A percentile compares a stretch with the other conserved stretches of the same genome.
phyloP scores from a whole-genome alignment of 2,888 invertebrate species.

The Alloplasta piceator region DNA sequence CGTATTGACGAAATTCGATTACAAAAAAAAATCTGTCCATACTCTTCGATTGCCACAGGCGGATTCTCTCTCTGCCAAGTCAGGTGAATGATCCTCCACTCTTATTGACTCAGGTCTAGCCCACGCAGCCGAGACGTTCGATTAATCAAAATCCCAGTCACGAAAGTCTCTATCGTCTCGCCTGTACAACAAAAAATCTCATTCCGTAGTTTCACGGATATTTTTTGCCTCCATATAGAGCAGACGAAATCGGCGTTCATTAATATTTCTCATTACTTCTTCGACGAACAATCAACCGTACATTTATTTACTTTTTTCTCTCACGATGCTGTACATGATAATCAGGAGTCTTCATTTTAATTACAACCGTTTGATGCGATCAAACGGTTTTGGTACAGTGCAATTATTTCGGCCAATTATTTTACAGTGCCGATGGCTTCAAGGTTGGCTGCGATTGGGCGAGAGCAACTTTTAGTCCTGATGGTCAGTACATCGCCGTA shows the following conservation, averaged over 20 bases:
- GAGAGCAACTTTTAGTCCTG: constrained; percentile 95
- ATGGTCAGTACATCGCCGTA: constrained; percentile 94
- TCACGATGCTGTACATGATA: not conserved
- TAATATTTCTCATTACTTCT: constrained; percentile 49
- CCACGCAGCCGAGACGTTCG: constrained; percentile 34
- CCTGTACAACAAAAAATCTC: constrained; percentile 10
- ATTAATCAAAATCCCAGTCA: constrained; percentile 57
- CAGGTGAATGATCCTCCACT: constrained; percentile 43
- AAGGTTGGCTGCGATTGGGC: constrained; percentile 98
- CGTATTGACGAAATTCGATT: constrained; percentile 61
- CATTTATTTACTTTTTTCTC: not conserved
- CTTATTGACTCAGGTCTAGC: not conserved
- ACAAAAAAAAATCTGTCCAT: constrained; percentile 40
- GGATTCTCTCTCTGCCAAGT: constrained; percentile 33
- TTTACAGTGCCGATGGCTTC: constrained; percentile 95
- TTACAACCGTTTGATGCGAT: too few species aligned
- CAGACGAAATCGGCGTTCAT: constrained; percentile 21
- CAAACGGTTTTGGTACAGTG: too few species aligned
- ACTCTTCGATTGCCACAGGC: constrained; percentile 51
- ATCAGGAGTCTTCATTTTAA: too few species aligned
- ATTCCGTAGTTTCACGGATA: constrained; percentile 31
- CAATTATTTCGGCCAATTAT: constrained; percentile 37
- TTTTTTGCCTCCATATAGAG: not conserved
- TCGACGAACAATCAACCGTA: constrained; percentile 5
- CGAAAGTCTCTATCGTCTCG: constrained; percentile 28